Evolutionary conservation across 2,797 vertebrate species (phyloP).

Genomic region (Sebastes iracundus): DNA sequence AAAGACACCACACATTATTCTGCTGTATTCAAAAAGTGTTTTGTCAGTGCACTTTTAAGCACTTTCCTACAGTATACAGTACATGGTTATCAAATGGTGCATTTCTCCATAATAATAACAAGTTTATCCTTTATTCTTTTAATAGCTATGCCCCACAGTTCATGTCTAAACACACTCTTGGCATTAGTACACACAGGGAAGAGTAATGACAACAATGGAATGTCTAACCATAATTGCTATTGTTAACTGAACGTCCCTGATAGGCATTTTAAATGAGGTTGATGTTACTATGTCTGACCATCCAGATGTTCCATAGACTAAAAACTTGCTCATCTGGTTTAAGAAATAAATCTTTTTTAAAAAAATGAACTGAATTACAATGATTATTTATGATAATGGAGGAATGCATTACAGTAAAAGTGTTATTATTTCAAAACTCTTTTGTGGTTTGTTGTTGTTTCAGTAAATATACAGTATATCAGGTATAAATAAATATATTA

Average conservation of each 20-base stretch:
- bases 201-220: conserved; percentile 54
- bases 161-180: conserved; percentile 49
- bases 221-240: conserved; percentile 58
- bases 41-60: background rate
- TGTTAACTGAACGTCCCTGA: conserved; percentile 35
- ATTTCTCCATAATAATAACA: conserved; percentile 42
- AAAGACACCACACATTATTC: background rate
- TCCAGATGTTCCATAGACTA: background rate
- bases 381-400: background rate
- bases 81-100: conserved; percentile 16
- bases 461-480: too few relatives aligned
- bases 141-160: conserved; percentile 30
- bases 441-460: background rate
- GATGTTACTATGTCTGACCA: background rate
- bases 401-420: background rate
- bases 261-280: conserved; percentile 2
- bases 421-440: background rate
- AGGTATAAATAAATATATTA: too few relatives aligned
- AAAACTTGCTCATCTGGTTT: background rate
- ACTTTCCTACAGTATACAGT: background rate
- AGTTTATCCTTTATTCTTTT: conserved; percentile 37
- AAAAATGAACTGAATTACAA: background rate
- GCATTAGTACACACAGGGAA: conserved; percentile 47
- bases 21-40: background rate
- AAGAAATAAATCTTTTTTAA: background rate